Conservation (phyloP, 2,797 vertebrate species). For the Gallinago nigripennis region DNA sequence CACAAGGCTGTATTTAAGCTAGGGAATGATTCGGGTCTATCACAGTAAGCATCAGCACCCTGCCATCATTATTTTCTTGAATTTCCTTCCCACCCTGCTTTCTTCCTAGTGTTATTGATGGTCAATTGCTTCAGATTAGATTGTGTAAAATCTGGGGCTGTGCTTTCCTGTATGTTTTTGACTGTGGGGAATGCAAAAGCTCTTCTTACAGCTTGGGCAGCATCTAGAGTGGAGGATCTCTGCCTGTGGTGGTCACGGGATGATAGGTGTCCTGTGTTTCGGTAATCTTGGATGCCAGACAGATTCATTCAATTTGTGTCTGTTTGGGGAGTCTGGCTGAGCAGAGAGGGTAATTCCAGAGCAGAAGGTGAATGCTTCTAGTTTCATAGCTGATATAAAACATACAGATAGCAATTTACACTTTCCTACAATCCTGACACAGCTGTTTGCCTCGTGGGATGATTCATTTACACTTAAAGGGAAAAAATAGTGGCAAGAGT, state of each 20-base stretch:
- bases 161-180: background rate
- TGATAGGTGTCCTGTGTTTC: background rate
- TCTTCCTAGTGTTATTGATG: background rate
- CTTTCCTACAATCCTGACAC: constrained; percentile 18
- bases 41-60: background rate
- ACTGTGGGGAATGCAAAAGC: background rate
- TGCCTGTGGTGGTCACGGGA: background rate
- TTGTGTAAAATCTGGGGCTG: background rate
- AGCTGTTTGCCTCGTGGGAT: background rate
- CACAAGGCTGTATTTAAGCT: background rate
- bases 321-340: background rate
- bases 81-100: background rate
- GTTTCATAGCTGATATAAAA: constrained; percentile 22
- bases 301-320: background rate
- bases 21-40: background rate
- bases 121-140: background rate
- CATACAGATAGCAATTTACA: constrained; percentile 27
- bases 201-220: background rate
- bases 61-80: background rate
- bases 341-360: constrained; percentile 8
- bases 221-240: background rate
- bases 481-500: background rate
- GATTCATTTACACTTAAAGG: constrained; percentile 43
- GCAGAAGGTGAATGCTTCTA: constrained; percentile 7
- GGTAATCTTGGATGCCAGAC: background rate